Evolutionary conservation across 2,113 vertebrate genomes (phyloP).

Genomic region (Caracal caracal): DNA sequence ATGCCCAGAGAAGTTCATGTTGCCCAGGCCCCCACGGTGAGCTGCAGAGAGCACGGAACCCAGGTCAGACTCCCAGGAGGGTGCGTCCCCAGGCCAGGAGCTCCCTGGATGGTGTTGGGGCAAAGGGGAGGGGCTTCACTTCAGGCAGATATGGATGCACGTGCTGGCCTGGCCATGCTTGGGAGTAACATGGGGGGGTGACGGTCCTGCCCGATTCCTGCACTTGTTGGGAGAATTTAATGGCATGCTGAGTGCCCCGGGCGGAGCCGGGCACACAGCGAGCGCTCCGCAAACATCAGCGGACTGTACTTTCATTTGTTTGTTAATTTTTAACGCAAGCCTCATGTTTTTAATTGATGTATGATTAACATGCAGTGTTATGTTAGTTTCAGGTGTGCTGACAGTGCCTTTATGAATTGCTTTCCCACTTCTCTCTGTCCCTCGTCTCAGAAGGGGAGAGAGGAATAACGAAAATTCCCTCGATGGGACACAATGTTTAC

Average conservation of each 20-base stretch:
- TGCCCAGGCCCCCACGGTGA: neutral
- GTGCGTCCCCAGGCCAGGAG: neutral
- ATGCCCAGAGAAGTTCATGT: neutral
- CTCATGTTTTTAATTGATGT: neutral
- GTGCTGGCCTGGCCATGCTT: neutral
- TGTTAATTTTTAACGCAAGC: neutral
- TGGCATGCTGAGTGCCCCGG: neutral
- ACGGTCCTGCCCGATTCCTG: neutral
- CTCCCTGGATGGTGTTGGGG: neutral
- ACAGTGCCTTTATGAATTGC: no score
- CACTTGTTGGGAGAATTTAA: neutral
- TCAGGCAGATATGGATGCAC: accelerated
- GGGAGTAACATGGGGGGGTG: neutral
- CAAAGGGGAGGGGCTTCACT: neutral
- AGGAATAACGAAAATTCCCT: neutral
- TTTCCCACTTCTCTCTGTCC: neutral
- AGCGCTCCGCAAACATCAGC: neutral
- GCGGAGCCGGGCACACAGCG: neutral
- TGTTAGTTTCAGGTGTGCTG: neutral
- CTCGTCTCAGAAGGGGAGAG: neutral
- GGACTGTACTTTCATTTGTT: neutral
- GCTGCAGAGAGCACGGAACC: neutral
- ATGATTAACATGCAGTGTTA: neutral
- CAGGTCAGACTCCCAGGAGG: neutral
- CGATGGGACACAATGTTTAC: neutral